Evolutionary conservation across 2,113 vertebrate species (phyloP).

Genomic region (Lonchura striata): DNA sequence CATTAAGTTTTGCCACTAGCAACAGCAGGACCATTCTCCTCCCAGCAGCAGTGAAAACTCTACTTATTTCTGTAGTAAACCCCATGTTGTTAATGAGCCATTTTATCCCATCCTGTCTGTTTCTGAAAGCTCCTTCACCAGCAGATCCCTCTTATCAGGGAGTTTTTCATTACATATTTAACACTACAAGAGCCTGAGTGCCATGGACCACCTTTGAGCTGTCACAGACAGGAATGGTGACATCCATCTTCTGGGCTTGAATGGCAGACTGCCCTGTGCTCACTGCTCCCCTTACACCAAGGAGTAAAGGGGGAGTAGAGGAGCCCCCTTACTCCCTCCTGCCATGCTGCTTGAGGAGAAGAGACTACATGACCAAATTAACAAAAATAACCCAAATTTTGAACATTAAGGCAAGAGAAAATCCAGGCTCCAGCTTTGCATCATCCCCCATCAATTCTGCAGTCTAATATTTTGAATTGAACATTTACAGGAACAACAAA

Average conservation of each 20-base stretch:
- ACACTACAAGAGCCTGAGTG: not conserved
- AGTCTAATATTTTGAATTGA: not conserved
- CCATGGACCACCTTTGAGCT: not conserved
- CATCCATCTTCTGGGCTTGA: not conserved
- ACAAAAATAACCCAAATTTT: not conserved
- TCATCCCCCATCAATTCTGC: not conserved
- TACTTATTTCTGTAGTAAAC: not conserved
- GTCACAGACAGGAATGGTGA: not conserved
- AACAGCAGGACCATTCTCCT: not conserved
- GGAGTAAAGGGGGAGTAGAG: not conserved
- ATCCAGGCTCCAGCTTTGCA: not conserved
- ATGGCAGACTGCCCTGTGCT: not conserved
- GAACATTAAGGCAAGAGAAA: not conserved
- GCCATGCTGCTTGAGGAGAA: not conserved
- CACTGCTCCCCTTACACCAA: not conserved
- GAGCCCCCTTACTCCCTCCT: not conserved
- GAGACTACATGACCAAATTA: not conserved
- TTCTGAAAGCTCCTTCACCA: not conserved
- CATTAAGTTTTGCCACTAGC: not conserved
- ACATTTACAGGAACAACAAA: constrained; percentile 21
- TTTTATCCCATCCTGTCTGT: not conserved
- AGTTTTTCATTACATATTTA: not conserved
- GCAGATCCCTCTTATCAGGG: not conserved
- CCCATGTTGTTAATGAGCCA: not conserved
- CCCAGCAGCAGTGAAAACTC: not conserved